Conservation (phyloP, 1,140 invertebrate genomes). For the Luehdorfia chinensis region DNA sequence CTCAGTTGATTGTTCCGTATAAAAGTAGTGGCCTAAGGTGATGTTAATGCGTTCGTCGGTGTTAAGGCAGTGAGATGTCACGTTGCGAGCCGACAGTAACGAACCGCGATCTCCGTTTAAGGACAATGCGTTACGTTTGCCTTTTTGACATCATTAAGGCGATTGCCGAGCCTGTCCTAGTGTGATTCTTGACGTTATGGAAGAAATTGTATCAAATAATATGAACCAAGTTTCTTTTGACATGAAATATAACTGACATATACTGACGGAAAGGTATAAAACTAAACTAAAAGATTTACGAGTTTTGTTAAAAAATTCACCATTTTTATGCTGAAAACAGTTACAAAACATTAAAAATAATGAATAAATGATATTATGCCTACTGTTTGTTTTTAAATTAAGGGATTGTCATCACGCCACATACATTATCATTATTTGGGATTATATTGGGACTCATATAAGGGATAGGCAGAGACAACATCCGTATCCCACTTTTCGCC, state of each 20-base stretch:
- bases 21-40: slow-evolving; percentile 18
- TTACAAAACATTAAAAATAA: too few relatives aligned
- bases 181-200: slow-evolving; percentile 38
- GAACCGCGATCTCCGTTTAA: slow-evolving; percentile 54
- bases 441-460: too few relatives aligned
- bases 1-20: slow-evolving; percentile 16
- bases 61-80: slow-evolving; percentile 52
- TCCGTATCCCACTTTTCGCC: too few relatives aligned
- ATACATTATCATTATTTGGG: too few relatives aligned
- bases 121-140: slow-evolving; percentile 62
- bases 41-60: slow-evolving; percentile 35
- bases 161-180: slow-evolving; percentile 29
- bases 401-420: too few relatives aligned
- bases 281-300: too few relatives aligned
- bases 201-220: too few relatives aligned
- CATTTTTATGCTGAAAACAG: too few relatives aligned
- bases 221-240: slow-evolving; percentile 20
- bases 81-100: slow-evolving; percentile 56
- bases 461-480: too few relatives aligned
- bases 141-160: slow-evolving; percentile 69
- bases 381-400: too few relatives aligned
- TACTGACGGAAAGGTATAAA: not conserved
- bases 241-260: slow-evolving; percentile 20
- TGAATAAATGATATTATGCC: too few relatives aligned
- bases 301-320: too few relatives aligned